Base-by-base conservation (phyloP, 1,140 invertebrate genomes). In the Nephotettix cincticeps region DNA sequence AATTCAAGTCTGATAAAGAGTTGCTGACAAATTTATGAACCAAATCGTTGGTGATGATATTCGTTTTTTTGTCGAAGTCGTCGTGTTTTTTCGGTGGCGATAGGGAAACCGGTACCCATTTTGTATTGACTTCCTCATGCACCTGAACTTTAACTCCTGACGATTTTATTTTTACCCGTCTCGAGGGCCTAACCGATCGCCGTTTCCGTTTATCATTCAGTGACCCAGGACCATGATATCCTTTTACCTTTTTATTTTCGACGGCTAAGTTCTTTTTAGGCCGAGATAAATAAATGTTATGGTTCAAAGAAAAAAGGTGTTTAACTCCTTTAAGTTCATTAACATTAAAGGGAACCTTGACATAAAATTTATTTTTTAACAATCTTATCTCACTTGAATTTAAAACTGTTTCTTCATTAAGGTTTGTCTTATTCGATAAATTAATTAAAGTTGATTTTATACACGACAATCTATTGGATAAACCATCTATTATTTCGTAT, bases 11-110 rank as follows among this genome's bases (percentile, higher is more conserved):
- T 29, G 51, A 43, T 17, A 73, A 61, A 64, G 72, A 71, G 68
- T 72, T 75, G 40, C 63, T 67, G 0, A 75, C 43, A 70, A 75
- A 75, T 17, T 69, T 70, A 19, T 72, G 19, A 3, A 75, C 72
- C 51, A 75, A 40, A 28, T 65, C 61, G n/a, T 70, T 21, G 9
- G 68, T 47, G 3, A 67, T 13, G 1, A 67, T 9, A 21, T 67
- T 67, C 11, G 14, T 43, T 19, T 65, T 65, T 19, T 27, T 67
- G 19, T 67, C 64, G 1, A 25, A 27, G 21, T 68, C 29, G 27
- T 70, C 69, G 14, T 68, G 19, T 11, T 67, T 43, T 11, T 19
- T 68, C 9, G 23, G 19, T 28, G 66, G 51, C 13, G 61, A n/a
- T 23, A 71, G 19, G 9, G 61, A 58, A 25, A 73, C 69, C 23